phyloP scores from a whole-genome alignment of 2,797 vertebrate genomes.

The Malacoctenus gilli region DNA sequence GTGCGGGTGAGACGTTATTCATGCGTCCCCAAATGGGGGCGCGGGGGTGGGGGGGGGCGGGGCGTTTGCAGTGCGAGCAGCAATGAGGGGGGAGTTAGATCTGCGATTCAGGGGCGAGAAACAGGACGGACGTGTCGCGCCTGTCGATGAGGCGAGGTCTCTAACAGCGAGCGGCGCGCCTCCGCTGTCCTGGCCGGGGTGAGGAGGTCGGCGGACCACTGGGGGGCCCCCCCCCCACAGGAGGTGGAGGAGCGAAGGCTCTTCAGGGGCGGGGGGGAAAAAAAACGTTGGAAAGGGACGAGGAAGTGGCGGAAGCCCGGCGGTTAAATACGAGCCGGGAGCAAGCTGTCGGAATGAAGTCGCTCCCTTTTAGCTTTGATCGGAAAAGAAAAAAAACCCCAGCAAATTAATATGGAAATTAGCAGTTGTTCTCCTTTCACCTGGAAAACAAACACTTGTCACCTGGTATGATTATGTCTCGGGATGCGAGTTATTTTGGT shows the following conservation, averaged over 20 bases:
- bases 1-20: conserved; percentile 18
- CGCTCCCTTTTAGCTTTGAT: no score
- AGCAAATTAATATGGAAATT: no score
- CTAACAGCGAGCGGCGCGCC: conserved; percentile 18
- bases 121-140: conserved; percentile 18
- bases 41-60: no score
- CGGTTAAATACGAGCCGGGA: no score
- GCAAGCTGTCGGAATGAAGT: no score
- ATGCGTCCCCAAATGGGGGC: no score
- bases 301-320: not conserved
- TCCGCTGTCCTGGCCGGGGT: conserved; percentile 1
- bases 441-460: no score
- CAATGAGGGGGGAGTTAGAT: conserved; percentile 10
- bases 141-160: conserved; percentile 36
- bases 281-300: not conserved
- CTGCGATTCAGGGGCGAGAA: conserved; percentile 25
- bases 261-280: not conserved
- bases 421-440: no score
- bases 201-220: conserved; percentile 31
- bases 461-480: no score
- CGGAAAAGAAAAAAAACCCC: no score
- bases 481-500: no score
- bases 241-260: conserved; percentile 12
- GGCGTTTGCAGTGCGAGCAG: conserved; percentile 13
- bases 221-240: no score